Evolutionary conservation across 2,113 vertebrate species (phyloP), one percentile per base, ranked within the genome.

Genomic region (Calypte anna): DNA sequence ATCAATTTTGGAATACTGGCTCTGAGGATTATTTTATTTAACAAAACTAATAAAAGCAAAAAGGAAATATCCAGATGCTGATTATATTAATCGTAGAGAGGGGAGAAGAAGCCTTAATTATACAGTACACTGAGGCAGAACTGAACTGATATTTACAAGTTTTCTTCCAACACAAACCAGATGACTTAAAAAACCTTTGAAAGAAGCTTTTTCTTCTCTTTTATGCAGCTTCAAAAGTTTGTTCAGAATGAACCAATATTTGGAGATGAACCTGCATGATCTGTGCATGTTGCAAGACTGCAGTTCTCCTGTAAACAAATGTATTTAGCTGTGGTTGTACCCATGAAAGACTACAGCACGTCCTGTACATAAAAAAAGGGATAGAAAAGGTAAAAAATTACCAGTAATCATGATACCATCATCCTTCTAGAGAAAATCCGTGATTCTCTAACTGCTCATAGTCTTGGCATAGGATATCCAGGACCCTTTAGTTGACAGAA

Each of bases 21-120:
- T 76, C 61, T 67, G 53, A 54, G 69, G 44, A 84, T 91, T 92
- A 94, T 94, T 88, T 96, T 91, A 43, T 88, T 96, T 96, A 94
- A 96, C 94, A 97, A 73, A 78, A 78, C 54, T 94, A 93, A 94
- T 96, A 94, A 96, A 96, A 94, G 14, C 28, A 86, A 81, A 9
- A 88, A 82, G 20, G 61, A 95, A 93, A 83, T 96, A 70, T 53
- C 72, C 33, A 82, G 69, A 64, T 81, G 25, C 53, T 96, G 82
- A 87, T 90, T 82, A 74, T 72, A 82, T 70, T 95, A 86, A 75
- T 94, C 2, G 2, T 46, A 91, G 28, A 18, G 46, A 21, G 54
- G 79, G 64, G 63, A 88, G 44, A 82, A 81, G 27, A 94, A 33
- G 24, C 25, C 12, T 1, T 55, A 82, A 83, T 94, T 89, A 38